Conservation (phyloP, 2,797 vertebrate genomes). For the Xerus rutilus region DNA sequence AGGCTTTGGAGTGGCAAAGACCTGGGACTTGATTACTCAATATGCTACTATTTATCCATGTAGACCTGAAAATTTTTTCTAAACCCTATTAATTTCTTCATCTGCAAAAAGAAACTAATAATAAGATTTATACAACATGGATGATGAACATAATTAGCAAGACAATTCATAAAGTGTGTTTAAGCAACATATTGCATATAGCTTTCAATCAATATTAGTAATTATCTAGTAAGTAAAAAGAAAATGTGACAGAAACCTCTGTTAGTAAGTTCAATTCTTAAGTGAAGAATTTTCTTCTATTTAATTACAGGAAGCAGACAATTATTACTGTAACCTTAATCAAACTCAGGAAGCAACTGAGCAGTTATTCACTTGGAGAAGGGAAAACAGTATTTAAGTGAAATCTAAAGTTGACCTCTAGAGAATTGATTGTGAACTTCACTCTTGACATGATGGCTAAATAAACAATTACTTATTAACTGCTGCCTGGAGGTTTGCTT, state of each 20-base stretch:
- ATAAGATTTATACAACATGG: not conserved
- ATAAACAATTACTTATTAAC: conserved; percentile 83
- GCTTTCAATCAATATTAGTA: conserved; percentile 37
- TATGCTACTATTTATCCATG: not conserved
- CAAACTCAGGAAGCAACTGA: conserved; percentile 62
- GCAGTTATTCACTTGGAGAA: conserved; percentile 53
- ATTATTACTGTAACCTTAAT: conserved; percentile 75
- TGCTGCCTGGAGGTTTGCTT: conserved; percentile 78
- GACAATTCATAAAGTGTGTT: not conserved
- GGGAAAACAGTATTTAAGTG: conserved; percentile 68
- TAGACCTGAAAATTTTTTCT: not conserved
- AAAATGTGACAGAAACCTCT: conserved; percentile 16
- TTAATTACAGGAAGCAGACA: conserved; percentile 66
- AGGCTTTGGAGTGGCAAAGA: not conserved
- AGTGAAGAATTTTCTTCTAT: conserved; percentile 4
- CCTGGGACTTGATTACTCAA: not conserved
- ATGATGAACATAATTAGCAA: conserved; percentile 23
- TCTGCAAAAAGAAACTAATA: not conserved
- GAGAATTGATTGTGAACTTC: conserved; percentile 80
- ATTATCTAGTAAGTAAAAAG: not conserved
- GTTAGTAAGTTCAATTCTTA: conserved; percentile 33
- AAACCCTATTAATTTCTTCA: not conserved
- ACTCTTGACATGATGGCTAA: conserved; percentile 75
- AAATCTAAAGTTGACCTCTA: conserved; percentile 67
- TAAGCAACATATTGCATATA: not conserved